phyloP scores from a whole-genome alignment of 2,888 invertebrate genomes.

The Synanthedon andrenaeformis region DNA sequence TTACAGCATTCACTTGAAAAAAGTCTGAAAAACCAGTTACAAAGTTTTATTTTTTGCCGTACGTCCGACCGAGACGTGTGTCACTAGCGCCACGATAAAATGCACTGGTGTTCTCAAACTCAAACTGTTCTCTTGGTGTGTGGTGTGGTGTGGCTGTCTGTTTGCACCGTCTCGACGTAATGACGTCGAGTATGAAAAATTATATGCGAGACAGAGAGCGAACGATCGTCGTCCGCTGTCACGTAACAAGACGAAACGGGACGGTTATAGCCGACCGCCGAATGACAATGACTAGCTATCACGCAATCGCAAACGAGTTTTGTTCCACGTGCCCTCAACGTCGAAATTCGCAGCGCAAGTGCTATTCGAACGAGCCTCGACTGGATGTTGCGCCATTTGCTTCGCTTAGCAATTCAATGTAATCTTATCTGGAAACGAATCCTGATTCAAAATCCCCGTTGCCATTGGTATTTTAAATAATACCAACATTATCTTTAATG shows the following conservation, averaged over 20 bases:
- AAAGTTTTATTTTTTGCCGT: slow-evolving; percentile 1
- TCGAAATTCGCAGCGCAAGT: background rate
- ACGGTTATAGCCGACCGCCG: background rate
- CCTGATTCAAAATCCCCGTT: background rate
- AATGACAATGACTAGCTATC: background rate
- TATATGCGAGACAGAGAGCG: background rate
- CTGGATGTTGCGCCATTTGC: slow-evolving; percentile 10
- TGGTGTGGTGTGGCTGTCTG: too few relatives aligned
- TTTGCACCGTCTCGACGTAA: too few relatives aligned
- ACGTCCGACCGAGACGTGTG: slow-evolving; percentile 24
- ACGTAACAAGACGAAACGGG: background rate
- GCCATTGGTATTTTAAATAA: slow-evolving; percentile 1
- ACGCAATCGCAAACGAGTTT: slow-evolving; percentile 6
- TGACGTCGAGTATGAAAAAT: background rate
- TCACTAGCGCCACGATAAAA: slow-evolving; percentile 17
- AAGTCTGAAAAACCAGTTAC: background rate
- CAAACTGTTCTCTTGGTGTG: slow-evolving; percentile 3
- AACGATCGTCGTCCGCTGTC: too few relatives aligned
- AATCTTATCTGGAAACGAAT: slow-evolving; percentile 6
- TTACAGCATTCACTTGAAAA: background rate
- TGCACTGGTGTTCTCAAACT: too few relatives aligned
- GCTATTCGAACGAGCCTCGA: background rate
- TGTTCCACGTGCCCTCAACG: slow-evolving; percentile 8
- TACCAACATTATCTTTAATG: background rate
- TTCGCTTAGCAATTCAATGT: slow-evolving; percentile 15